Base-by-base conservation (phyloP, 2,888 invertebrate genomes). In the Drosophila greeni region DNA sequence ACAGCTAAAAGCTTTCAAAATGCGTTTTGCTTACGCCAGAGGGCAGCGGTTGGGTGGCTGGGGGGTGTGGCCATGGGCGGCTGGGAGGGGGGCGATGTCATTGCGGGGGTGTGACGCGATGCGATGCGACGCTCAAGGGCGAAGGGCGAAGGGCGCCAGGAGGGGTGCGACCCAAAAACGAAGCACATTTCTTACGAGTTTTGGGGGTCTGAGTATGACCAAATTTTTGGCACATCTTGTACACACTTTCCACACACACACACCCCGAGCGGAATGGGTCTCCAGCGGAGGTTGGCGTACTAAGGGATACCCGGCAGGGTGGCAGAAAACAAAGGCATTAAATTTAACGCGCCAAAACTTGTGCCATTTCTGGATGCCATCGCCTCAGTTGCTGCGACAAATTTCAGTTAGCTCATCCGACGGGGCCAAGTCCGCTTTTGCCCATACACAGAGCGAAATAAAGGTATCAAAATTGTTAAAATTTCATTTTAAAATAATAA, bases 1-100 rank as follows among this genome's bases (percentile, higher is more conserved):
- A 85, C 85, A 85, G 81, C 80, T 80, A 80, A 84, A 80, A 80
- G 80, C 80, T 80, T 80, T 80, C 80, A 80, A 84, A 80, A 83
- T 80, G 85, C 85, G 79, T 82, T 78, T 67, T 66, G 57, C 70
- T 73, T 84, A 80, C 72, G 80, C 76, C 79, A 49, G 33, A 61
- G 70, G 70, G 53, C 54, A 52, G 51, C 20, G 51, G 31, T 16
- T 55, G 55, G 31, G 20, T 34, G 58, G 29, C n/a, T 11, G 20
- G 20, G 6, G 29, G 43, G 23, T 9, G 29, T 26, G 26, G 26
- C 26, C 43, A 26, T 18, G 43, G 29, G 8, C 45, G 18, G 29
- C n/a, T n/a, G 16, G 24, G 12, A 20, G 29, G 45, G 45, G 29
- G n/a, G n/a, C n/a, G 26, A 53, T 55, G 56, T 37, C 56, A 56